Conservation (phyloP, 2,113 vertebrate genomes). For the Spilogale gracilis region DNA sequence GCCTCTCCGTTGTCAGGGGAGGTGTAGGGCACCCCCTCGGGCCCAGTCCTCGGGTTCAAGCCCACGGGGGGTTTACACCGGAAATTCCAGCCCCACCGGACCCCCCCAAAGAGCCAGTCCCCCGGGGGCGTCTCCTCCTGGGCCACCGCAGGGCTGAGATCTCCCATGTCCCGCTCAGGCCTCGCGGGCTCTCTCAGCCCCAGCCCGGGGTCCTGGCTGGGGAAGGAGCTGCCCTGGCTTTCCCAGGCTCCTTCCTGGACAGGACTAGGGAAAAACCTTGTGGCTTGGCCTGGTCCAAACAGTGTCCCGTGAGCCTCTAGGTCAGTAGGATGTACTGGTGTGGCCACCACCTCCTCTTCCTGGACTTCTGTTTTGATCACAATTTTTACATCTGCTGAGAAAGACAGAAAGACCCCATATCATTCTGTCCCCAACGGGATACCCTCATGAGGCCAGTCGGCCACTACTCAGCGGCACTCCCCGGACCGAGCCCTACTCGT, state of each 20-base stretch:
- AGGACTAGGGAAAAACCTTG: slow-evolving; percentile 83
- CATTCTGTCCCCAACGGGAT: neutral
- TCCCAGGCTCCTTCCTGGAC: slow-evolving; percentile 86
- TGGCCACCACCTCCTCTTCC: slow-evolving; percentile 81
- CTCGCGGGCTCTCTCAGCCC: slow-evolving; percentile 84
- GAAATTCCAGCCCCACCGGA: slow-evolving; percentile 84
- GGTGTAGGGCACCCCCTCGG: slow-evolving; percentile 74
- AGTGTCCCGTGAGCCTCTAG: slow-evolving; percentile 80
- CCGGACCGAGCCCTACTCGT: neutral
- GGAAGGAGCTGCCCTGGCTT: slow-evolving; percentile 70
- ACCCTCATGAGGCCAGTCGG: neutral
- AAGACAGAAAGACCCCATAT: slow-evolving; percentile 47
- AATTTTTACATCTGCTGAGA: slow-evolving; percentile 84
- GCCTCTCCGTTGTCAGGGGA: slow-evolving; percentile 81
- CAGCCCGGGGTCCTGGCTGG: slow-evolving; percentile 75
- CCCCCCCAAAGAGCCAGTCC: slow-evolving; percentile 82
- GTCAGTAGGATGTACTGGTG: slow-evolving; percentile 80
- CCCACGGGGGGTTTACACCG: slow-evolving; percentile 78
- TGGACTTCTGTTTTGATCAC: slow-evolving; percentile 84
- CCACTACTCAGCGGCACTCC: neutral
- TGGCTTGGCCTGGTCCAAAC: slow-evolving; percentile 74
- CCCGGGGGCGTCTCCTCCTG: slow-evolving; percentile 62
- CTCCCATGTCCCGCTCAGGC: slow-evolving; percentile 82
- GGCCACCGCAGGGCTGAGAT: slow-evolving; percentile 72
- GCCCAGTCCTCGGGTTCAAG: slow-evolving; percentile 76